These are phyloP conservation scores for Strigamia maritima DNA, from an alignment of 2,888 invertebrate genomes.

Conservation along the genomic window DNA sequence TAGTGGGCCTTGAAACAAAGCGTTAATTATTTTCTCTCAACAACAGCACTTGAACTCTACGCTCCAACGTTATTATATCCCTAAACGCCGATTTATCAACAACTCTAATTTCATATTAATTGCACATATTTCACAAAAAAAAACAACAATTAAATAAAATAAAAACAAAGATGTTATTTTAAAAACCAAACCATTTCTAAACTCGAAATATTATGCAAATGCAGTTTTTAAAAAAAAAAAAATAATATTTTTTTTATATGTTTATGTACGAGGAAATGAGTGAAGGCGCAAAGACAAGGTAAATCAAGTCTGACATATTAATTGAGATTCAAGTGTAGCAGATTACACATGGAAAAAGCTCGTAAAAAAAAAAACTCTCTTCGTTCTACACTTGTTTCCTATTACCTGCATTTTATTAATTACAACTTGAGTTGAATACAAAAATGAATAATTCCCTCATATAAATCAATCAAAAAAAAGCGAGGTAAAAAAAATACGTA, in stretches of 20 bases:
- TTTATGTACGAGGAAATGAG: constrained; percentile 15
- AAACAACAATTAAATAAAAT: not conserved
- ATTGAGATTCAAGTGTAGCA: constrained; percentile 21
- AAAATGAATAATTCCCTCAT: not conserved
- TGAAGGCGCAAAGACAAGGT: constrained; percentile 1
- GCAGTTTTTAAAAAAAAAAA: not conserved
- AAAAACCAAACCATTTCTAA: not conserved
- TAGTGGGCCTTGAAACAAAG: not conserved
- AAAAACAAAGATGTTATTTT: not conserved
- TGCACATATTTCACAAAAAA: not conserved
- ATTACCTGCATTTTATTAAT: constrained; percentile 1
- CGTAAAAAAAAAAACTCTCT: not conserved
- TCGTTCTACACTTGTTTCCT: not conserved
- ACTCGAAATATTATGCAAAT: not conserved
- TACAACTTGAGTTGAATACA: not conserved
- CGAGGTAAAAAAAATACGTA: not conserved
- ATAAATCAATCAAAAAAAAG: not conserved
- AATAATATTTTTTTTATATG: not conserved
- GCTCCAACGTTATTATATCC: not conserved
- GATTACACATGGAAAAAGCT: not conserved
- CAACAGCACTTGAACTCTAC: constrained; percentile 16
- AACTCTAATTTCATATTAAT: not conserved
- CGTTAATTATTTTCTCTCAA: constrained; percentile 28
- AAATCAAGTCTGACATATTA: constrained; percentile 22
- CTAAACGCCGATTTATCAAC: constrained; percentile 9